Percentiles rank a stretch among this genome's conserved stretches.
phyloP scores from a whole-genome alignment of 1,140 invertebrate species.

The Drosophila subobscura region DNA sequence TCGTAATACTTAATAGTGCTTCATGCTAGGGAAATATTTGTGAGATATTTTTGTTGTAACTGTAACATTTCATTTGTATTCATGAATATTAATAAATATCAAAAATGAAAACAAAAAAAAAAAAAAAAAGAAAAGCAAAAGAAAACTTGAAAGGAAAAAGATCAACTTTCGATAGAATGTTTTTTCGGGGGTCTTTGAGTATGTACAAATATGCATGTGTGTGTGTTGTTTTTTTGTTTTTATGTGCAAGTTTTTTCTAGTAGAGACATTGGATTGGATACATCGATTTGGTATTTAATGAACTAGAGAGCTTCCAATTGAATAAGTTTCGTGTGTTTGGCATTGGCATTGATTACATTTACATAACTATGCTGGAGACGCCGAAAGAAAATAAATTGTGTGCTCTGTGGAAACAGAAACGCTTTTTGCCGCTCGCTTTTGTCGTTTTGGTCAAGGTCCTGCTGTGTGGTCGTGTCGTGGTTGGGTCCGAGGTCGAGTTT shows the following conservation, averaged over 20 bases:
- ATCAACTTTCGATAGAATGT: conserved; percentile 46
- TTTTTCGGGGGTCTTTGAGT: conserved; percentile 66
- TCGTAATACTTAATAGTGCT: conserved; percentile 44
- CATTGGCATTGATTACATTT: conserved; percentile 41
- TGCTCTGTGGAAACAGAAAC: conserved; percentile 45
- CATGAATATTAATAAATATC: conserved; percentile 23
- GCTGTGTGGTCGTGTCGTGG: conserved; percentile 7
- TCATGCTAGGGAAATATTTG: conserved; percentile 63
- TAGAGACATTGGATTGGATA: conserved; percentile 53
- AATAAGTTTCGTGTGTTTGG: conserved; percentile 37
- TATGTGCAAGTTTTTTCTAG: conserved; percentile 13
- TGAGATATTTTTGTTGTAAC: conserved; percentile 11
- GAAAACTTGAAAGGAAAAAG: conserved; percentile 15
- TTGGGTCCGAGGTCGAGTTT: neutral
- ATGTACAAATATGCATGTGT: conserved; percentile 49
- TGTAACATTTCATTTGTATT: conserved; percentile 26
- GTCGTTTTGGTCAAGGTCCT: conserved; percentile 42
- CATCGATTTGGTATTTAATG: conserved; percentile 55
- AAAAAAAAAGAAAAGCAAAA: conserved; percentile 1
- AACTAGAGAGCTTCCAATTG: conserved; percentile 78
- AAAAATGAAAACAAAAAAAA: conserved; percentile 15
- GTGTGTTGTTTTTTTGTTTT: conserved; percentile 15
- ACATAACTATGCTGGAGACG: conserved; percentile 53
- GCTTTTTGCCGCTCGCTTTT: conserved; percentile 33
- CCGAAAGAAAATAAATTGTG: conserved; percentile 33